Conservation (phyloP, 2,888 invertebrate genomes). For the Tachina lurida region DNA sequence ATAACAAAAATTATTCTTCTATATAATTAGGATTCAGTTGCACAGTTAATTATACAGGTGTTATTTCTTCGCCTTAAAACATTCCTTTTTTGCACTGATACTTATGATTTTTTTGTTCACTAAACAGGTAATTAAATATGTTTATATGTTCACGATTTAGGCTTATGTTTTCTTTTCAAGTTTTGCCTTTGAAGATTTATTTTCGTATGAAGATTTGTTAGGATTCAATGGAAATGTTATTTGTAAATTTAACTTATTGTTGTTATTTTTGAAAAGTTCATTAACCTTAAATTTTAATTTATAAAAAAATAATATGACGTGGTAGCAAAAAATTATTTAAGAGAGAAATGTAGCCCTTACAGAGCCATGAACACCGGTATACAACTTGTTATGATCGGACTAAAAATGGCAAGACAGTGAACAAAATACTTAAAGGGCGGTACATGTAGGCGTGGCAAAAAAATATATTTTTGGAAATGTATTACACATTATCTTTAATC, state of each 20-base stretch:
- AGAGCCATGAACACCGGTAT: no score
- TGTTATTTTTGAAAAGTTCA: no score
- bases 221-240: not conserved
- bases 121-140: not conserved
- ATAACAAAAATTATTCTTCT: slow-evolving; percentile 1
- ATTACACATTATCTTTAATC: no score
- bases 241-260: not conserved
- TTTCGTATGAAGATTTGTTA: not conserved
- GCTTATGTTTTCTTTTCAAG: not conserved
- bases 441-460: no score
- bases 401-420: no score
- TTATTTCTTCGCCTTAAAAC: slow-evolving; percentile 6
- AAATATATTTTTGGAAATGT: no score
- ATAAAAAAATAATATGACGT: no score
- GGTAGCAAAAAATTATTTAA: no score
- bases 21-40: slow-evolving; percentile 9
- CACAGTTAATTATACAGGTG: slow-evolving; percentile 18
- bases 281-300: no score
- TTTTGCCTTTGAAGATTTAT: not conserved
- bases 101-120: not conserved
- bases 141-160: slow-evolving; percentile 12
- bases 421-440: no score
- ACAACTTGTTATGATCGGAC: no score
- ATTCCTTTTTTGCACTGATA: not conserved
- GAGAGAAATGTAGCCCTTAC: no score